Evolutionary conservation across 2,888 invertebrate genomes (phyloP).

Genomic region (Synanthedon vespiformis): DNA sequence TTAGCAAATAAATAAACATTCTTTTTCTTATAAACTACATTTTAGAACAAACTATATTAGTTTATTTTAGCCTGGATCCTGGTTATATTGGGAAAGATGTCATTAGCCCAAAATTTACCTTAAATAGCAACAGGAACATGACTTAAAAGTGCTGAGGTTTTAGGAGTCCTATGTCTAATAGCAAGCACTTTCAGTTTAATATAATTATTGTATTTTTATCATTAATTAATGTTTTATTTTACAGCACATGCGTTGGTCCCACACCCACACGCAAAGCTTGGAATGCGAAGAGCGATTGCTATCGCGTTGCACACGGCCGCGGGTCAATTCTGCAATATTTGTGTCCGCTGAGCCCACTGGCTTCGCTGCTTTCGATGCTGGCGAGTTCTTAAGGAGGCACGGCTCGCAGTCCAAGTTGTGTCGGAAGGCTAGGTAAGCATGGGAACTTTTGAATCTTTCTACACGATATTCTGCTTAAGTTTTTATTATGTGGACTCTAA

Average conservation of each 20-base stretch:
- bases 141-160: not conserved
- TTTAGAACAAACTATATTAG: not conserved
- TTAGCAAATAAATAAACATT: no score
- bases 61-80: no score
- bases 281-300: constrained; percentile 72
- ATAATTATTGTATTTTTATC: constrained; percentile 15
- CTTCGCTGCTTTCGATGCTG: constrained; percentile 82
- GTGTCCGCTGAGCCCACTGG: constrained; percentile 81
- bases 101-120: no score
- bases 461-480: no score
- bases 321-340: constrained; percentile 89
- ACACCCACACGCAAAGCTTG: constrained; percentile 75
- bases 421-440: constrained; percentile 76
- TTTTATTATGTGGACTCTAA: no score
- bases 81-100: no score
- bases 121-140: not conserved
- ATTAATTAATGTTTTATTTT: constrained; percentile 8
- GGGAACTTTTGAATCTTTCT: not conserved
- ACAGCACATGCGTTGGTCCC: constrained; percentile 79
- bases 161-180: not conserved
- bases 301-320: constrained; percentile 74
- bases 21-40: no score
- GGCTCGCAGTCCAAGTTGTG: constrained; percentile 84
- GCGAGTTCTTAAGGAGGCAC: constrained; percentile 83
- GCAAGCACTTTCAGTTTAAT: not conserved